phyloP scores from a whole-genome alignment of 2,797 vertebrate genomes.

The Tokudaia muenninki region DNA sequence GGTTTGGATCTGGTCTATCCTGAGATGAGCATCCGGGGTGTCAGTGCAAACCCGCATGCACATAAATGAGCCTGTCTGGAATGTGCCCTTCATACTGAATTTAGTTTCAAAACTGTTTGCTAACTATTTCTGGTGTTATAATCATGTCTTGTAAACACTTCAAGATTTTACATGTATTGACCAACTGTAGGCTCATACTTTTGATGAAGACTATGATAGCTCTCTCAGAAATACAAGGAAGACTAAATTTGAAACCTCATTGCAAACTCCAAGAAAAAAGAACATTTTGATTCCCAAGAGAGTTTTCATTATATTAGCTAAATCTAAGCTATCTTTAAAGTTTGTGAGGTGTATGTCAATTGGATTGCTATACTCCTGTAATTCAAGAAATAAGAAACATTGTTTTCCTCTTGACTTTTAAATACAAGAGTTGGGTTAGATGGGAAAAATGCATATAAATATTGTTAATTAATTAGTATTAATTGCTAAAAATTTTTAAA shows the following conservation, averaged over 20 bases:
- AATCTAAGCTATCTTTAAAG: constrained; percentile 40
- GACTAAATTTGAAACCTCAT: constrained; percentile 61
- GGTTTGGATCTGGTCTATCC: neutral
- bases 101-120: constrained; percentile 41
- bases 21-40: neutral
- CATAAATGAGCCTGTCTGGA: neutral
- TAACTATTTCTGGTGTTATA: constrained; percentile 67
- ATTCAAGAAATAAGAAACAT: constrained; percentile 7
- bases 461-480: constrained; percentile 6
- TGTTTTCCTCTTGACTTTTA: constrained; percentile 35
- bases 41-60: neutral
- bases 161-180: constrained; percentile 30
- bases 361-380: neutral
- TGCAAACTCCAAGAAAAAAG: constrained; percentile 62
- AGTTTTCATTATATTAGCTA: neutral
- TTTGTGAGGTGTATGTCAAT: neutral
- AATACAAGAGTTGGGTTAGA: constrained; percentile 55
- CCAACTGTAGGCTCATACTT: constrained; percentile 46
- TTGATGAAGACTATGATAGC: neutral
- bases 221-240: constrained; percentile 58
- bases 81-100: neutral
- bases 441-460: constrained; percentile 34
- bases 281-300: neutral
- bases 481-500: neutral
- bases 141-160: neutral